A percentile compares a stretch with the other conserved stretches of the same genome.
phyloP scores from a whole-genome alignment of 2,113 vertebrate genomes.

The Irena cyanogastra region DNA sequence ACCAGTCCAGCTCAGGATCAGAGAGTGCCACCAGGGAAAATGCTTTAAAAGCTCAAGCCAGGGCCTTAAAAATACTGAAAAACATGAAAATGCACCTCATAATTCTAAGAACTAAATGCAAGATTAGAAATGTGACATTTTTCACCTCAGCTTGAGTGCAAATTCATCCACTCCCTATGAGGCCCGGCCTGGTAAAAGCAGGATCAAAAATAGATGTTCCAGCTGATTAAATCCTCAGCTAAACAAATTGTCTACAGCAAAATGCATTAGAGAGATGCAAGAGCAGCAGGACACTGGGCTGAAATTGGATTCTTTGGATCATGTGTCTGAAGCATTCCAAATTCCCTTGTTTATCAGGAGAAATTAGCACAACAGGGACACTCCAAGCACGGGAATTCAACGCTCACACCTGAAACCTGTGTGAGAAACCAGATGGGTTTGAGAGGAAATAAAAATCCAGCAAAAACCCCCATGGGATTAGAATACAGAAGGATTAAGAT shows the following conservation, averaged over 20 bases:
- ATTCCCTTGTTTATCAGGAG: background rate
- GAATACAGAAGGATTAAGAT: background rate
- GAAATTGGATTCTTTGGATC: background rate
- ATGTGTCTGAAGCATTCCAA: background rate
- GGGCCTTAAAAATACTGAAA: background rate
- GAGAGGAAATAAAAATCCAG: background rate
- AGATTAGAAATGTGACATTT: background rate
- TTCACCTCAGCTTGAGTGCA: background rate
- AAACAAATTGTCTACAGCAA: background rate
- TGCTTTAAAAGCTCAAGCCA: background rate
- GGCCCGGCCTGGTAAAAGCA: background rate
- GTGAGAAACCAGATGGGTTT: background rate
- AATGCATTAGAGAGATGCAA: background rate
- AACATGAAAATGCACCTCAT: background rate
- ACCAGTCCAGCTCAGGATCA: slow-evolving; percentile 9
- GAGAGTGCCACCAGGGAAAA: background rate
- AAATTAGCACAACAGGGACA: background rate
- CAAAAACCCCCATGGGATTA: background rate
- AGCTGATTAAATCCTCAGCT: slow-evolving; percentile 9
- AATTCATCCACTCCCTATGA: background rate
- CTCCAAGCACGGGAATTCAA: background rate
- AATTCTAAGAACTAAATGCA: background rate
- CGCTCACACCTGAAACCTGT: background rate
- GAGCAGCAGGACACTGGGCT: background rate
- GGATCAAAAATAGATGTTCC: background rate